Evolutionary conservation across 2,797 vertebrate genomes (phyloP).

Genomic region (Paguma larvata): DNA sequence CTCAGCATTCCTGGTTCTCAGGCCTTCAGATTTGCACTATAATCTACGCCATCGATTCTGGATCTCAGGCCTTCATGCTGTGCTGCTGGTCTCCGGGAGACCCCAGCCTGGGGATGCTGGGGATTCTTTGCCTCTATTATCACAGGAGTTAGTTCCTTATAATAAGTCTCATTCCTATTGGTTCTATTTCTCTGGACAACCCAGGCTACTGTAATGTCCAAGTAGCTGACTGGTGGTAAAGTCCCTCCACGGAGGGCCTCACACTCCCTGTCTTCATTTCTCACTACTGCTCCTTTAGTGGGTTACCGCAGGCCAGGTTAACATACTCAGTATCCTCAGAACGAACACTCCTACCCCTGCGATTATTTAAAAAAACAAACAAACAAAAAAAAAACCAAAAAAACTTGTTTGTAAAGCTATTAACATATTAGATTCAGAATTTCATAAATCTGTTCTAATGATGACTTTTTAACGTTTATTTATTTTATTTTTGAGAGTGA

Average conservation of each 20-base stretch:
- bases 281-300: neutral
- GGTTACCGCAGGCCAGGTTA: neutral
- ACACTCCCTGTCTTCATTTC: neutral
- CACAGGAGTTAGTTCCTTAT: neutral
- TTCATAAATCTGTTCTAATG: neutral
- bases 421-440: neutral
- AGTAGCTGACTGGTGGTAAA: neutral
- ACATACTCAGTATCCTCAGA: neutral
- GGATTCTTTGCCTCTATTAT: neutral
- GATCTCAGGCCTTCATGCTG: neutral
- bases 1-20: neutral
- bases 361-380: too few relatives aligned
- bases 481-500: too few relatives aligned
- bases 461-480: neutral
- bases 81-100: neutral
- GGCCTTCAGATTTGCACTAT: neutral
- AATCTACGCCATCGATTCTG: neutral
- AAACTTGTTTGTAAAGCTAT: neutral
- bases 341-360: neutral
- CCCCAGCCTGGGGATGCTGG: neutral
- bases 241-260: neutral
- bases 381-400: neutral
- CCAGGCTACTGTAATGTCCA: neutral
- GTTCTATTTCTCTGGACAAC: neutral
- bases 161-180: neutral